Evolutionary conservation across 2,888 invertebrate genomes (phyloP), one percentile per base, ranked within the genome.

Genomic region (Watsonalla binaria): DNA sequence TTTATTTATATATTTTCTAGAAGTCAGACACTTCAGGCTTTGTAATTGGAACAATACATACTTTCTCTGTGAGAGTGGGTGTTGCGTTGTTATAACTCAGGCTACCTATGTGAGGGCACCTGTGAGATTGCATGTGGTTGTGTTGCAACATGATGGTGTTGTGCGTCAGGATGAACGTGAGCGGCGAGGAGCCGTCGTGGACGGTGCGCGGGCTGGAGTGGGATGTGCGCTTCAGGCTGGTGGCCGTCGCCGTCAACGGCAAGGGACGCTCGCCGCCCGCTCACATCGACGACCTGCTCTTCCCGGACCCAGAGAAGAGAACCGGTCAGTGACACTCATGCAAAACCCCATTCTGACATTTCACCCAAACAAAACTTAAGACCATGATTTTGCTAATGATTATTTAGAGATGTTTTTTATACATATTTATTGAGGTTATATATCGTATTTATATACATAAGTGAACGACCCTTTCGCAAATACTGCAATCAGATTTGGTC

Each of bases 251-350:
- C 37, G 93, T 94, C 72, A 97, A 97, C 92, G 93, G 94, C 70
- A 97, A 97, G 83, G 97, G 97, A 46, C 92, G 94, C 54, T 96
- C 96, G 72, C 91, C 92, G 54, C 93, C 94, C 11, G 93, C 95
- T 60, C 89, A 93, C 39, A 84, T 96, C 52, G 94, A 94, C 75
- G 96, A 96, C 80, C 93, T 96, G 66, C 93, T 95, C 52, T 95
- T 96, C 84, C 92, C 94, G 57, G 96, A 96, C 80, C 95, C 95
- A 11, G 95, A 95, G 80, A 96, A 95, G 82, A 90, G 95, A 66
- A 94, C 94, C 66, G 95, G 95, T 95, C 67, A 79, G 14, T n/a
- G 5, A 11, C 47, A 11, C 15, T 9, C 33, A 8, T 7, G 14
- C n/a, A 14, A 39, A 5, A 51, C 45, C 15, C 8, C 9, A 5